Evolutionary conservation across 2,797 vertebrate genomes (phyloP).

Genomic region (Mergus octosetaceus): DNA sequence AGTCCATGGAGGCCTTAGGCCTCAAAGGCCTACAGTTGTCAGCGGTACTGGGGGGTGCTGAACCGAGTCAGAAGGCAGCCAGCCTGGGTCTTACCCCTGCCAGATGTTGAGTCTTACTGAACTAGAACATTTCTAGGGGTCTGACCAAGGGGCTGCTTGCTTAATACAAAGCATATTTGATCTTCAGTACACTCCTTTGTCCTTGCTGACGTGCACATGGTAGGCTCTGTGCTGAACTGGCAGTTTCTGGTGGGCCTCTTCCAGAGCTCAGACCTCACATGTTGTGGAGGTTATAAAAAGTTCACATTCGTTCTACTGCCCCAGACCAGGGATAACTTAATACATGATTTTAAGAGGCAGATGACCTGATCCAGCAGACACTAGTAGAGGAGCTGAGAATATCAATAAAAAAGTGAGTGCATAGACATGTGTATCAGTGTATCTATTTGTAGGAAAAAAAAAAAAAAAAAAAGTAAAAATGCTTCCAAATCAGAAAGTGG

Average conservation of each 20-base stretch:
- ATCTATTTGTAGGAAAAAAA: background rate
- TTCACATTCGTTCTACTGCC: background rate
- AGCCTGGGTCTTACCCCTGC: background rate
- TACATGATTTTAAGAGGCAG: background rate
- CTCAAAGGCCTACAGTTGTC: accelerated
- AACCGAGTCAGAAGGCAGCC: background rate
- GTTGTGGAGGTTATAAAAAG: background rate
- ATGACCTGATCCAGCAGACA: background rate
- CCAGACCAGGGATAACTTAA: background rate
- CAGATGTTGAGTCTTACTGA: background rate
- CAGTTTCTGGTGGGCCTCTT: background rate
- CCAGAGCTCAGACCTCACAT: background rate
- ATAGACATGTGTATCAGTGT: background rate
- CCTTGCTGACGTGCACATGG: background rate
- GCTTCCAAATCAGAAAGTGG: background rate
- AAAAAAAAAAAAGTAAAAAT: background rate
- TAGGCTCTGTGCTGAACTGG: background rate
- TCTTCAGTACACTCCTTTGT: background rate
- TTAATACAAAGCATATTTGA: background rate
- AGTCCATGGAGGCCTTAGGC: background rate
- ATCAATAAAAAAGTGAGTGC: background rate
- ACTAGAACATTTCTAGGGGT: background rate
- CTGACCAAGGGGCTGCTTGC: background rate
- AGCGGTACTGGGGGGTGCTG: background rate
- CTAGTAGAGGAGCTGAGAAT: background rate